A percentile compares a stretch with the other conserved stretches of the same genome.
These are phyloP conservation scores for Drosophila gaucha DNA, from an alignment of 2,888 invertebrate species.

Conservation along the genomic window DNA sequence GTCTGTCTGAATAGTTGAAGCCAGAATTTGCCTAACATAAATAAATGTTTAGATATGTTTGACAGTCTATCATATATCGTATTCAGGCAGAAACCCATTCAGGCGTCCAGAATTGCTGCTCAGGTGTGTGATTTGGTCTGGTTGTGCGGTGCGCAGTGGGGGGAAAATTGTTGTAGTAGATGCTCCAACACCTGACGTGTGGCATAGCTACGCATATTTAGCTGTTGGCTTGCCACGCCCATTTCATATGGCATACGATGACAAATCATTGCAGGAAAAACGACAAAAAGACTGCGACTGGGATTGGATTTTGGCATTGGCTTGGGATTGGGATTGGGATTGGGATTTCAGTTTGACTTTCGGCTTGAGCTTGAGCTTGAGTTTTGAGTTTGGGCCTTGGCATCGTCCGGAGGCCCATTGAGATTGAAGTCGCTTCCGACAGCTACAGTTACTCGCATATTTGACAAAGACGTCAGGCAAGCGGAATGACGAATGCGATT, in stretches of 20 bases:
- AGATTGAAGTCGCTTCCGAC: constrained; percentile 47
- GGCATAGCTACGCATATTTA: constrained; percentile 22
- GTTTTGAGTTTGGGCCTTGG: neutral
- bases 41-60: neutral
- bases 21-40: neutral
- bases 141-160: too few relatives aligned
- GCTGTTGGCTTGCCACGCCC: constrained; percentile 14
- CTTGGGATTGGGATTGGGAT: constrained; percentile 1
- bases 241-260: constrained; percentile 37
- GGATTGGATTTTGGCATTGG: constrained; percentile 10
- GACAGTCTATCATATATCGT: neutral
- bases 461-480: constrained; percentile 65
- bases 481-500: constrained; percentile 53
- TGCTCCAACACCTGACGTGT: constrained; percentile 39
- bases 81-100: constrained; percentile 14
- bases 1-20: neutral
- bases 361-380: neutral
- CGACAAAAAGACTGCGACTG: constrained; percentile 7
- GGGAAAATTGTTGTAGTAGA: constrained; percentile 34
- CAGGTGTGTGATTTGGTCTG: constrained; percentile 27
- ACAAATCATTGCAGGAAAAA: constrained; percentile 46
- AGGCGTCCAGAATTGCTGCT: constrained; percentile 22
- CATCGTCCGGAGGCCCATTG: constrained; percentile 28
- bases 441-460: constrained; percentile 43
- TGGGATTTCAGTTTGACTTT: constrained; percentile 2